Base-by-base conservation (phyloP, 2,888 invertebrate genomes). In the Stenurella melanura region DNA sequence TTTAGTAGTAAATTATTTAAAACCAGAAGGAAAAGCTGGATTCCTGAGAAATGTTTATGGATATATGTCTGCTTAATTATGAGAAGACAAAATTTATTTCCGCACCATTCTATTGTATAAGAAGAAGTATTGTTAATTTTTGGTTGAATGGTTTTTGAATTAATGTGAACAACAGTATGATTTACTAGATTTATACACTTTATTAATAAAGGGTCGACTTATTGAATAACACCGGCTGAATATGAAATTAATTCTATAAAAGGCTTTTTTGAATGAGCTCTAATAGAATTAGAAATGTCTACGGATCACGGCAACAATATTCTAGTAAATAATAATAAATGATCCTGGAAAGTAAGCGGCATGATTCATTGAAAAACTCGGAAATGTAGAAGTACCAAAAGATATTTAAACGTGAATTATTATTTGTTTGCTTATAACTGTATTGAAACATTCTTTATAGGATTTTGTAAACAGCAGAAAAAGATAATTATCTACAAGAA, bases 61-160 rank as follows among this genome's bases (percentile, higher is more conserved):
- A n/a, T 50, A 50, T 50, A 4, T 50, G 50, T n/a, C 21, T 19
- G 50, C 30, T 19, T 56, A 21, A 50, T 50, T 54, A n/a, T 67
- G 38, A 67, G 50, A 54, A 67, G 67, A n/a, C 54, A 15, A 67
- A 67, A 67, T 67, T 67, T 54, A 26, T 54, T 50, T 50, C 19
- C 58, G 19, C 18, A 19, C 21, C 26, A 56, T 21, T 17, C 50
- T 26, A 67, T 67, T 67, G 26, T 67, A 19, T 50, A n/a, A 56
- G 50, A 67, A 54, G n/a, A 54, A 50, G 21, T 67, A 67, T 67
- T 67, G 67, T 67, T 67, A 56, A 26, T 67, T 54, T 67, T 67
- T 67, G 67, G 67, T 67, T 67, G 67, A 56, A 56, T 67, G 54
- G 50, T n/a, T 67, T n/a, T 15, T 50, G 67, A 54, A 67, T 67